A percentile compares a stretch with the other conserved stretches of the same genome.
Conservation (phyloP, 2,113 vertebrate species). For the Ameiurus melas region DNA sequence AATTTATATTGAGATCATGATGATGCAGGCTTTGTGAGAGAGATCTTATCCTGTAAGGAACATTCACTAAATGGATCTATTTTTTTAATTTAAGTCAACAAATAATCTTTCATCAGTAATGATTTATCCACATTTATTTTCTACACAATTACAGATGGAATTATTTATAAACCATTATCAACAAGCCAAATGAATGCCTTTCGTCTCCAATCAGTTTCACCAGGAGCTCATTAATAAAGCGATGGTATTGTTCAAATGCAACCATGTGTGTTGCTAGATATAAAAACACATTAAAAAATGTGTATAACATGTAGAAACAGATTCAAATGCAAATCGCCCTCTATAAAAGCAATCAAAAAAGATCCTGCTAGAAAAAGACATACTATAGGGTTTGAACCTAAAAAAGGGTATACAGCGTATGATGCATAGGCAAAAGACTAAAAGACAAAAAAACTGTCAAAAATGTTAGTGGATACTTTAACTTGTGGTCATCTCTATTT, state of each 20-base stretch:
- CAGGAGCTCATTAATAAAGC: not conserved
- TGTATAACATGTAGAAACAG: not conserved
- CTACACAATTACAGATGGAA: conserved; percentile 2
- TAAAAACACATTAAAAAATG: not conserved
- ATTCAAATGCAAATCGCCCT: not conserved
- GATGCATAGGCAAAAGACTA: not conserved
- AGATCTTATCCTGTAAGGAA: not conserved
- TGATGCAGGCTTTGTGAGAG: not conserved
- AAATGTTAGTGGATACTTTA: not conserved
- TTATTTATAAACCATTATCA: conserved; percentile 32
- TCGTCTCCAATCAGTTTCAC: not conserved
- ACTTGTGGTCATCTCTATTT: not conserved
- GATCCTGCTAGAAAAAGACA: not conserved
- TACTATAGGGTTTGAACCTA: not conserved
- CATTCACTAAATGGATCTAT: conserved; percentile 41
- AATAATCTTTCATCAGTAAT: conserved; percentile 53
- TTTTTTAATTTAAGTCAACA: conserved; percentile 29
- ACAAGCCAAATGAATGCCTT: conserved; percentile 10
- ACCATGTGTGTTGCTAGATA: not conserved
- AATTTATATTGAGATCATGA: not conserved
- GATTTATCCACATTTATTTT: not conserved
- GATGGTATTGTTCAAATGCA: not conserved
- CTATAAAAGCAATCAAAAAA: not conserved
- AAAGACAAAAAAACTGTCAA: not conserved
- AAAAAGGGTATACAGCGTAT: not conserved